Conservation (phyloP, 2,113 vertebrate genomes). For the Candoia aspera region DNA sequence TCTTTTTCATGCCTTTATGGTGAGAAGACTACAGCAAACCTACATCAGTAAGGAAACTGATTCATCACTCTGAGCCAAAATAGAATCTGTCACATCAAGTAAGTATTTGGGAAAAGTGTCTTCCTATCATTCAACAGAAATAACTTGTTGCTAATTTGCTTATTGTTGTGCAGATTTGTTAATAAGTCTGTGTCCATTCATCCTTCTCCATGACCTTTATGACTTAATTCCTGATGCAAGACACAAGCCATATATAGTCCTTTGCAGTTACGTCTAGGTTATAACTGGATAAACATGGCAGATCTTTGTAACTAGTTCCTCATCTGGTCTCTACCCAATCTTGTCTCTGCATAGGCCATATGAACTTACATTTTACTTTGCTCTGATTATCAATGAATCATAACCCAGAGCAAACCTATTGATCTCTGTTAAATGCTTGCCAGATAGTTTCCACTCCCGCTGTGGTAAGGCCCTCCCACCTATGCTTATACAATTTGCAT, state of each 20-base stretch:
- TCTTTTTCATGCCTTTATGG: neutral
- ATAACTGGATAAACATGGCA: too few species aligned
- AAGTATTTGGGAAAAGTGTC: neutral
- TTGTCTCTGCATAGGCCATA: neutral
- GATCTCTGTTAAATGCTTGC: neutral
- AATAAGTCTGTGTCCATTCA: neutral
- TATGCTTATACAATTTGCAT: neutral
- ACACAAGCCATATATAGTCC: neutral
- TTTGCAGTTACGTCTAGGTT: neutral
- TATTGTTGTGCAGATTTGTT: neutral
- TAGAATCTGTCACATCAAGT: neutral
- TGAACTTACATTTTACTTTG: neutral
- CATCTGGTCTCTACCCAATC: neutral
- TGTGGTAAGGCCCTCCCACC: neutral
- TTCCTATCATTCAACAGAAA: neutral
- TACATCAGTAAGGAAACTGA: neutral
- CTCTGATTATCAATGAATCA: neutral
- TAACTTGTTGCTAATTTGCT: neutral
- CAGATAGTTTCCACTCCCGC: neutral
- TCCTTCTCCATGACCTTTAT: neutral
- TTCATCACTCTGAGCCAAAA: neutral
- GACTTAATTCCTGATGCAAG: neutral
- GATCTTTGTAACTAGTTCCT: neutral
- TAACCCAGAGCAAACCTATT: neutral
- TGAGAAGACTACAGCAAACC: neutral